phyloP scores from a whole-genome alignment of 2,797 vertebrate genomes.

The Hydrophis major region DNA sequence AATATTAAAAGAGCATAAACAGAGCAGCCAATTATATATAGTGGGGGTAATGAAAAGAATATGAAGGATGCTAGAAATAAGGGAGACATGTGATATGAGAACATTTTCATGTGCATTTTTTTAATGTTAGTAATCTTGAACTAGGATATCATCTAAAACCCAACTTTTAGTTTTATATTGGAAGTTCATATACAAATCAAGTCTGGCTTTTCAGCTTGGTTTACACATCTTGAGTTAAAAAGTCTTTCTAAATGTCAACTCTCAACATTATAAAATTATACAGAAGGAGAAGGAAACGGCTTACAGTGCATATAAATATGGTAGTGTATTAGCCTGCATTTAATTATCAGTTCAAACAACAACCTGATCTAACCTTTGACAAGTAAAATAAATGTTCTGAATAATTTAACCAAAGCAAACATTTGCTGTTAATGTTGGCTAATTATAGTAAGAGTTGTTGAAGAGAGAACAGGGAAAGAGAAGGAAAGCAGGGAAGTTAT shows the following conservation, averaged over 20 bases:
- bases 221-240: slow-evolving; percentile 54
- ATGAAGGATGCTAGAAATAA: background rate
- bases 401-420: slow-evolving; percentile 87
- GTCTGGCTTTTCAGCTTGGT: slow-evolving; percentile 38
- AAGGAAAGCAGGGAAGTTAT: slow-evolving; percentile 62
- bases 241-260: slow-evolving; percentile 64
- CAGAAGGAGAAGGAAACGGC: slow-evolving; percentile 65
- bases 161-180: slow-evolving; percentile 29
- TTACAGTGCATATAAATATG: slow-evolving; percentile 71
- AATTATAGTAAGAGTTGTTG: slow-evolving; percentile 79
- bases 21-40: background rate
- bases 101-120: background rate
- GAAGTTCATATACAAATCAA: background rate
- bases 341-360: slow-evolving; percentile 78
- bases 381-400: slow-evolving; percentile 85
- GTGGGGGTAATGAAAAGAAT: background rate
- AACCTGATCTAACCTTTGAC: slow-evolving; percentile 82
- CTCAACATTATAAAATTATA: slow-evolving; percentile 67
- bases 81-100: background rate
- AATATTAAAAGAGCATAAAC: background rate
- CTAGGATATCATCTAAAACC: background rate
- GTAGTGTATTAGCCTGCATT: slow-evolving; percentile 73
- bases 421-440: slow-evolving; percentile 82
- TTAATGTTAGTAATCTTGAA: background rate
- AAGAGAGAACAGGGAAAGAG: slow-evolving; percentile 49